Conservation (phyloP, 2,113 vertebrate species). For the Hypocryptadius cinnamomeus region DNA sequence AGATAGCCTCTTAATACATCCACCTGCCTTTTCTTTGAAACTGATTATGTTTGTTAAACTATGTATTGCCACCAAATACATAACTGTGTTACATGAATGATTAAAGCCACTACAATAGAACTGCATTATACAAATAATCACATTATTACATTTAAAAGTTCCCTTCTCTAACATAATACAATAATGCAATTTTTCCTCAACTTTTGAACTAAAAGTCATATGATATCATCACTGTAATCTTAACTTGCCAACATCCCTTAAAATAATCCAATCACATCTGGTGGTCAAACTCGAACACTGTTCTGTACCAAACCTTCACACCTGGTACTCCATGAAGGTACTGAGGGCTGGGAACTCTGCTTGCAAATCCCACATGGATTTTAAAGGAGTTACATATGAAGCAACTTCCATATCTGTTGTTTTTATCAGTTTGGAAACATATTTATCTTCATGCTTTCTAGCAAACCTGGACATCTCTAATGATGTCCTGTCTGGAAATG, state of each 20-base stretch:
- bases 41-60: slow-evolving; percentile 1
- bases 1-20: neutral
- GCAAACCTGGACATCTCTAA: neutral
- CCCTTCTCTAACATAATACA: neutral
- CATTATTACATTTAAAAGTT: neutral
- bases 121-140: neutral
- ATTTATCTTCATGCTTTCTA: neutral
- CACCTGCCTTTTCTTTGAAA: neutral
- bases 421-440: neutral
- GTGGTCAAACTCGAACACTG: neutral
- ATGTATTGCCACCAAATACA: neutral
- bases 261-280: neutral
- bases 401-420: neutral
- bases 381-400: neutral
- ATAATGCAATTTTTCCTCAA: neutral
- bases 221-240: neutral
- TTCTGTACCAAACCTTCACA: neutral
- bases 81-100: neutral
- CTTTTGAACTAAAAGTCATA: neutral
- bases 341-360: neutral
- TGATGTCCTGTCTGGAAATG: neutral
- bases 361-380: neutral
- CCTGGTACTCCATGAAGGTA: neutral
- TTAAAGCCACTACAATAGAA: neutral
- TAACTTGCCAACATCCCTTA: neutral